Evolutionary conservation across 2,797 vertebrate species (phyloP).

Genomic region (Liparis tanakae): DNA sequence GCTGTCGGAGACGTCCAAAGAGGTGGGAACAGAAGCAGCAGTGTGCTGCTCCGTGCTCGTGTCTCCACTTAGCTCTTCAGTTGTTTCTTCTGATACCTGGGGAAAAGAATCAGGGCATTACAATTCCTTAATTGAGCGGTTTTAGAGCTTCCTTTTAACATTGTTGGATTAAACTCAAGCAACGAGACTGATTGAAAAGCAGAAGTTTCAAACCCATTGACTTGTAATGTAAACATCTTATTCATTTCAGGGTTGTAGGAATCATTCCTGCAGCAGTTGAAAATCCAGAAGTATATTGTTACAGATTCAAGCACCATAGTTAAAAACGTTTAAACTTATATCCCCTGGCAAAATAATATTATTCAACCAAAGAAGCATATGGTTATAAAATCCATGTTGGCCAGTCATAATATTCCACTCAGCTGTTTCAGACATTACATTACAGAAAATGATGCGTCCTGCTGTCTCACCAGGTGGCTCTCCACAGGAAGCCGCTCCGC

Average conservation of each 20-base stretch:
- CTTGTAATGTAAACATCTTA: not conserved
- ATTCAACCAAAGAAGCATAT: slow-evolving; percentile 7
- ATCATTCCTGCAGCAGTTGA: no score
- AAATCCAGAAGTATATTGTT: not conserved
- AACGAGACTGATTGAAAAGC: not conserved
- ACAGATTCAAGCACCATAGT: not conserved
- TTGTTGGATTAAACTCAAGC: slow-evolving; percentile 3
- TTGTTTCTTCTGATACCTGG: slow-evolving; percentile 69
- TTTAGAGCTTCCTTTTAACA: not conserved
- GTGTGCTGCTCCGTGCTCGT: slow-evolving; percentile 24
- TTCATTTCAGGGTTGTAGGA: no score
- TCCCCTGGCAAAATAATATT: not conserved
- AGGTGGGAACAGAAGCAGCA: slow-evolving; percentile 28
- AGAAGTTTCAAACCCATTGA: not conserved
- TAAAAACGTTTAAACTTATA: not conserved
- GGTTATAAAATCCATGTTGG: not conserved
- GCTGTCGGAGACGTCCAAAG: slow-evolving; percentile 38
- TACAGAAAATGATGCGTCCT: slow-evolving; percentile 12
- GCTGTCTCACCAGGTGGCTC: slow-evolving; percentile 58
- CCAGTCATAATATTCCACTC: slow-evolving; percentile 12
- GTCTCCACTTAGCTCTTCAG: slow-evolving; percentile 50
- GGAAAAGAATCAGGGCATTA: slow-evolving; percentile 23
- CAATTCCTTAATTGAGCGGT: not conserved
- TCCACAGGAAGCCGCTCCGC: slow-evolving; percentile 43
- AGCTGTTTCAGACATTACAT: slow-evolving; percentile 9